A percentile compares a stretch with the other conserved stretches of the same genome.
Conservation (phyloP, 2,888 invertebrate genomes). For the Ophioninae sp. region DNA sequence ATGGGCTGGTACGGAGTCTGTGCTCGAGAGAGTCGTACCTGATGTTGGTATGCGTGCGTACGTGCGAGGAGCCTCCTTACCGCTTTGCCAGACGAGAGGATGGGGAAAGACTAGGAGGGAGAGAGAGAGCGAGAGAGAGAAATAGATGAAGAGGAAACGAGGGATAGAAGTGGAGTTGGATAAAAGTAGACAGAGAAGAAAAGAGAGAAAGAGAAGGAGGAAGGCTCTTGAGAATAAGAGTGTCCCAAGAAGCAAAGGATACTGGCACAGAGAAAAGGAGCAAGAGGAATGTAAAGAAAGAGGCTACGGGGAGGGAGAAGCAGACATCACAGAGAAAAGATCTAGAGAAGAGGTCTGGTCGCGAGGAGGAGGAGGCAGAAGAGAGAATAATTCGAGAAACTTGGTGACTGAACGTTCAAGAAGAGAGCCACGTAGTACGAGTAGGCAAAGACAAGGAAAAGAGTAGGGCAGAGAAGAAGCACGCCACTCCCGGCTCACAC, state of each 20-base stretch:
- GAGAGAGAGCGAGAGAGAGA: slow-evolving; percentile 24
- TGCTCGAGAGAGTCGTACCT: too few species aligned
- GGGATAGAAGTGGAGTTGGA: not conserved
- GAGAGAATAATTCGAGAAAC: slow-evolving; percentile 51
- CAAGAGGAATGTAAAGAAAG: slow-evolving; percentile 22
- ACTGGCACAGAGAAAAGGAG: slow-evolving; percentile 51
- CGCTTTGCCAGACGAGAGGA: too few species aligned
- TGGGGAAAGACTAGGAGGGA: not conserved
- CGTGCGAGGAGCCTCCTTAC: too few species aligned
- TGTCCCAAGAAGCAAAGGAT: slow-evolving; percentile 49
- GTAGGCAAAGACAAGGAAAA: too few species aligned
- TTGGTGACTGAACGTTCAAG: slow-evolving; percentile 62
- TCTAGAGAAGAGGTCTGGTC: slow-evolving; percentile 42
- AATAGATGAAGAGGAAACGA: not conserved
- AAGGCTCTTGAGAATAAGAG: slow-evolving; percentile 54
- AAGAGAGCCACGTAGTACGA: slow-evolving; percentile 51
- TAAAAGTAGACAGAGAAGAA: not conserved
- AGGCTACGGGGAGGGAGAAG: not conserved
- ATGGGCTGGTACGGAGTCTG: too few species aligned
- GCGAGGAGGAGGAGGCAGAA: slow-evolving; percentile 40
- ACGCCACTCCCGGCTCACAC: slow-evolving; percentile 60
- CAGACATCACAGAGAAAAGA: slow-evolving; percentile 47
- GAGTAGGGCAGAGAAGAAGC: slow-evolving; percentile 14
- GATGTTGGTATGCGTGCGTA: too few species aligned
- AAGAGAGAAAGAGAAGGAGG: slow-evolving; percentile 18